Base-by-base conservation (phyloP, 2,797 vertebrate species). In the Hypotaenidia okinawae region DNA sequence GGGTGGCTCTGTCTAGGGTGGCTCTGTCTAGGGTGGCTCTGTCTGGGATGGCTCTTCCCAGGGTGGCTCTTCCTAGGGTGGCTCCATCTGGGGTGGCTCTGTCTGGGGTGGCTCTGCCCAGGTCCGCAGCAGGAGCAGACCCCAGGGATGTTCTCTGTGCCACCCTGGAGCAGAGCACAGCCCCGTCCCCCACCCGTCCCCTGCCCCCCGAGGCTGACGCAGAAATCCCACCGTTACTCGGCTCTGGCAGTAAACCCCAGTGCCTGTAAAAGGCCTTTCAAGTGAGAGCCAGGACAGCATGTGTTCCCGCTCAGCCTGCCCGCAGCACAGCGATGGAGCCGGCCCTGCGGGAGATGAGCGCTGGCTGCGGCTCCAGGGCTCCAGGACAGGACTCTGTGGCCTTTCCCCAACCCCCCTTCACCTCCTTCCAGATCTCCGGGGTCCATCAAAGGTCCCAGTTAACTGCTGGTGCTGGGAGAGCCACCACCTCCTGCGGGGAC, bases 261-360 rank as follows among this genome's bases (percentile, higher is more conserved):
- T 51, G 68, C 84, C 88, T 87, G 85, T 92, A 93, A 96, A 95
- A 89, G 7, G n/a, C 21, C 66, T 87, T 93, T 95, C 91, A 94
- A 85, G 87, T 72, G 84, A 93, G 94, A 76, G 64, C 87, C 89
- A 89, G 87, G 94, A 83, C 78, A 79, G 84, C 69, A 67, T 87
- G 85, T 91, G 64, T 84, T 17, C 49, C 64, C 58, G 0, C 22
- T 87, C 47, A 3, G 74, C 84, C 84, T 72, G 45, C 69, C 59
- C 0, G 0, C 82, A 83, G 69, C 68, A 59, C 68, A 55, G 37
- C 3, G 64, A 83, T 0, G 1, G 61, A 47, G 84, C 1, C 1
- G 79, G 68, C 74, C 10, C 78, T 73, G 78, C 16, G 55, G 62
- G 32, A 51, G 5, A 14, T 0, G 2, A 84, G 59, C 77, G 70